Conservation (phyloP, 2,113 vertebrate genomes). For the Erythrolamprus reginae region DNA sequence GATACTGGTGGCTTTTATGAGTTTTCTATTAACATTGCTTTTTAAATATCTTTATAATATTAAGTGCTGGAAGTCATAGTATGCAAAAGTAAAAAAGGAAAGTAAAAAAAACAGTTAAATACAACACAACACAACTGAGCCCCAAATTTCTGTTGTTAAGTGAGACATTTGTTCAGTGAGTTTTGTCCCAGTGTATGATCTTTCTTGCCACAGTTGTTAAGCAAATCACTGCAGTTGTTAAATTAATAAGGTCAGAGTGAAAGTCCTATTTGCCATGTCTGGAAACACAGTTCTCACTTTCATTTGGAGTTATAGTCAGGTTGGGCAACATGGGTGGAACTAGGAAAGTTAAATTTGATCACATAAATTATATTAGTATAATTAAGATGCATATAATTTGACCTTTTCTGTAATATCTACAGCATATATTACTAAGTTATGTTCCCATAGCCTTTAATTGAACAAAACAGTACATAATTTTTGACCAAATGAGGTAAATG, state of each 20-base stretch:
- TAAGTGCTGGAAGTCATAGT: not conserved
- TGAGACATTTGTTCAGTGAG: no score
- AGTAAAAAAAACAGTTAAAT: not conserved
- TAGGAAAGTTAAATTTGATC: not conserved
- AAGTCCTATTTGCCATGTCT: not conserved
- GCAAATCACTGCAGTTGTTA: not conserved
- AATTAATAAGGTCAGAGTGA: not conserved
- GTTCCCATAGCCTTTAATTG: not conserved
- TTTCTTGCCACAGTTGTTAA: no score
- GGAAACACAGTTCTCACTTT: not conserved
- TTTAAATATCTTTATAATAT: not conserved
- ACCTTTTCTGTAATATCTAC: not conserved
- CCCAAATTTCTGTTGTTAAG: no score
- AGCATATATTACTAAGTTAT: not conserved
- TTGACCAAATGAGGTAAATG: not conserved
- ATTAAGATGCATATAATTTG: not conserved
- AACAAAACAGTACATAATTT: not conserved
- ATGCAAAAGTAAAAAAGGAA: not conserved
- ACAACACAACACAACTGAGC: no score
- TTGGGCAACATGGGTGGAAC: not conserved
- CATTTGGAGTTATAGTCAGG: not conserved
- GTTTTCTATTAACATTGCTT: not conserved
- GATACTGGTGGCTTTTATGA: not conserved
- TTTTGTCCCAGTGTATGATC: no score
- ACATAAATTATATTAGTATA: not conserved